Evolutionary conservation across 2,888 invertebrate species (phyloP).

Genomic region (Strigamia crassipes): DNA sequence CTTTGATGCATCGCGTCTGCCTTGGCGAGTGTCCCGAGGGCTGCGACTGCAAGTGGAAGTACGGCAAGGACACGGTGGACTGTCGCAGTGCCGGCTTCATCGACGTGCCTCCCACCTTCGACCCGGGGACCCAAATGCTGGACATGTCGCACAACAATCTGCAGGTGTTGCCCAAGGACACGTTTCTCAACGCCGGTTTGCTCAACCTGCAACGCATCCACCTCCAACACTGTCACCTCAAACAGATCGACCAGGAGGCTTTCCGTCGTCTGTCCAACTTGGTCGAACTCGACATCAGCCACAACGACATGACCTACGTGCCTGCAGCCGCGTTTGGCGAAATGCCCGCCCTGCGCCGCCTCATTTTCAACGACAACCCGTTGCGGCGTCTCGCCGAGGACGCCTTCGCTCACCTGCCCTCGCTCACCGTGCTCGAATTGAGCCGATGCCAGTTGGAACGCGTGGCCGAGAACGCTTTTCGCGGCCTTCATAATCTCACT

Average conservation of each 20-base stretch:
- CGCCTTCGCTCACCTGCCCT: slow-evolving; percentile 77
- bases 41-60: slow-evolving; percentile 88
- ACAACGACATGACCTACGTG: slow-evolving; percentile 52
- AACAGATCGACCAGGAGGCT: slow-evolving; percentile 53
- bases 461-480: slow-evolving; percentile 71
- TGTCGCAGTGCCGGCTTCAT: slow-evolving; percentile 82
- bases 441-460: slow-evolving; percentile 72
- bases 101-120: slow-evolving; percentile 68
- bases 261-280: slow-evolving; percentile 54
- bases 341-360: slow-evolving; percentile 53
- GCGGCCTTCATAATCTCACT: slow-evolving; percentile 74
- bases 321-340: slow-evolving; percentile 53
- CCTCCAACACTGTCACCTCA: slow-evolving; percentile 53
- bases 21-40: slow-evolving; percentile 69
- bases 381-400: slow-evolving; percentile 72
- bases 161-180: slow-evolving; percentile 53
- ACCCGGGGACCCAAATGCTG: slow-evolving; percentile 53
- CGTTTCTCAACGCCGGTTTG: slow-evolving; percentile 53
- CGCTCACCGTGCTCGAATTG: slow-evolving; percentile 73
- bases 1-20: slow-evolving; percentile 45
- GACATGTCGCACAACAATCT: slow-evolving; percentile 54
- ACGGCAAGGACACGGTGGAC: slow-evolving; percentile 85
- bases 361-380: slow-evolving; percentile 75
- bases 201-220: slow-evolving; percentile 54
- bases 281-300: slow-evolving; percentile 53